A percentile compares a stretch with the other conserved stretches of the same genome.
Evolutionary conservation across 2,888 invertebrate genomes (phyloP).

Genomic region (Galerucella pusilla): DNA sequence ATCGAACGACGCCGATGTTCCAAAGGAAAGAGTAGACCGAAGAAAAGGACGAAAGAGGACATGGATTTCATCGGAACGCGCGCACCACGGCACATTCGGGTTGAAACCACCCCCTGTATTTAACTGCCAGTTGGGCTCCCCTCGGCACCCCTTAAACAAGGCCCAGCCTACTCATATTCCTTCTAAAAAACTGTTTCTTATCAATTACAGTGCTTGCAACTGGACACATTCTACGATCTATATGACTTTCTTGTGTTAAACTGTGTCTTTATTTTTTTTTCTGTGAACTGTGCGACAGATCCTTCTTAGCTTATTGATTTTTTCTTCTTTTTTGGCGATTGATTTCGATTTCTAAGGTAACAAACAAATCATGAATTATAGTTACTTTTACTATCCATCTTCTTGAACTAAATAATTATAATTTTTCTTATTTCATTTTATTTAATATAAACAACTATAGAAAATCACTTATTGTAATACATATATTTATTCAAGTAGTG

Average conservation of each 20-base stretch:
- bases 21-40: slow-evolving; percentile 27
- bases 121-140: slow-evolving; percentile 55
- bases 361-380: slow-evolving; percentile 40
- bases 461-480: too few species aligned
- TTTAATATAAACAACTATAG: too few species aligned
- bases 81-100: slow-evolving; percentile 46
- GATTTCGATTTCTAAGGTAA: slow-evolving; percentile 50
- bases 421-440: too few species aligned
- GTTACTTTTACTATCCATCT: slow-evolving; percentile 27
- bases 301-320: slow-evolving; percentile 52
- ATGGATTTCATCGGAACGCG: slow-evolving; percentile 39
- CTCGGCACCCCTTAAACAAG: slow-evolving; percentile 49
- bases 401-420: background rate
- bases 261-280: slow-evolving; percentile 40
- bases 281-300: slow-evolving; percentile 49
- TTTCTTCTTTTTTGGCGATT: slow-evolving; percentile 51
- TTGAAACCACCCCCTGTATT: slow-evolving; percentile 55
- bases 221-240: slow-evolving; percentile 42
- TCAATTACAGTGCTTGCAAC: slow-evolving; percentile 44
- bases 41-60: slow-evolving; percentile 35
- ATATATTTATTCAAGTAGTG: background rate
- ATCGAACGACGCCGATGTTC: slow-evolving; percentile 34
- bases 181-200: slow-evolving; percentile 47
- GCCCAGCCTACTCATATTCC: slow-evolving; percentile 48
- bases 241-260: slow-evolving; percentile 45